A percentile compares a stretch with the other conserved stretches of the same genome.
phyloP scores from a whole-genome alignment of 2,797 vertebrate genomes.

The Rousettus madagascariensis region DNA sequence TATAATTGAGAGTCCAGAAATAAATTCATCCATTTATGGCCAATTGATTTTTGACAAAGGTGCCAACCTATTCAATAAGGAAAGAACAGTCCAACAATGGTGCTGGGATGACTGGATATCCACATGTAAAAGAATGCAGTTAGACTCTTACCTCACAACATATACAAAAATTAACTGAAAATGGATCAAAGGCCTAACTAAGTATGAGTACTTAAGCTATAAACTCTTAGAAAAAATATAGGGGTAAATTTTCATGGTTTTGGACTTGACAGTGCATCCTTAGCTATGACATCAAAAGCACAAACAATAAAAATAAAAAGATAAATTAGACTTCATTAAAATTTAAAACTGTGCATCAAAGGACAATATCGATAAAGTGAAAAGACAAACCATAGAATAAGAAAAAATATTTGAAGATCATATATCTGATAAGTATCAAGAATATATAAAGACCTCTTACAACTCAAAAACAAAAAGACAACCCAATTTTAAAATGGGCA shows the following conservation, averaged over 20 bases:
- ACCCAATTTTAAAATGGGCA: neutral
- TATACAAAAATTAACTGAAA: neutral
- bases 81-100: neutral
- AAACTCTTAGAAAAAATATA: neutral
- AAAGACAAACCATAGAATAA: neutral
- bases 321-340: neutral
- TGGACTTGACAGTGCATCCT: neutral
- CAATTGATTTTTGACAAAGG: neutral
- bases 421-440: neutral
- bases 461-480: neutral
- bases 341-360: neutral
- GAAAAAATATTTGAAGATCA: conserved; percentile 21
- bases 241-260: neutral
- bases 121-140: neutral
- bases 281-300: neutral
- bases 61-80: neutral
- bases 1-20: neutral
- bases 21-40: neutral
- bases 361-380: neutral
- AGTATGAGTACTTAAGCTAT: neutral
- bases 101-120: neutral
- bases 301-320: neutral
- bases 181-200: neutral
- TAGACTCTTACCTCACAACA: neutral
- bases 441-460: neutral